Percentiles rank a stretch among this genome's conserved stretches.
Evolutionary conservation across 2,888 invertebrate genomes (phyloP).

Genomic region (Cheilosia impressa): DNA sequence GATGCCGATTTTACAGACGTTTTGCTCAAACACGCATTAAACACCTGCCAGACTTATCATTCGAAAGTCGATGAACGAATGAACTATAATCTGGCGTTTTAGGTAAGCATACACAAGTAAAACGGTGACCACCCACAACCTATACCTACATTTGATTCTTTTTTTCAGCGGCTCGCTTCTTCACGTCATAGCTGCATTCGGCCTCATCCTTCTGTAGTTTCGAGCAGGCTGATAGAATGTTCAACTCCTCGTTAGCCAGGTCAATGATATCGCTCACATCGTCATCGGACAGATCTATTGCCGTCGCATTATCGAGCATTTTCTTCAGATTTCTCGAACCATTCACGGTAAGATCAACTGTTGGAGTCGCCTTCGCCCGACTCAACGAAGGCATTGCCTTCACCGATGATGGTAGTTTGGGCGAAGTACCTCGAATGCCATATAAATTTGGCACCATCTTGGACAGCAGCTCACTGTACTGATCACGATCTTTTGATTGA

Average conservation of each 20-base stretch:
- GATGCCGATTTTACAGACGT: no score
- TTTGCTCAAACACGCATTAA: no score
- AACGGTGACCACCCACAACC: not conserved
- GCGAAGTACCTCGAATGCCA: constrained; percentile 55
- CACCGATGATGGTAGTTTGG: constrained; percentile 16
- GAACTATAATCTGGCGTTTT: no score
- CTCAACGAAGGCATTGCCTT: constrained; percentile 60
- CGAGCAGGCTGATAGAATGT: constrained; percentile 76
- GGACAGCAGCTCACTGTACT: constrained; percentile 74
- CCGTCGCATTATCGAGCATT: constrained; percentile 11
- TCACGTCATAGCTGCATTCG: constrained; percentile 66
- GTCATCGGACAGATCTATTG: constrained; percentile 76
- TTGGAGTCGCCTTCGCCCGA: constrained; percentile 38
- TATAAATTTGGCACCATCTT: constrained; percentile 76
- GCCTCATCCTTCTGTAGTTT: constrained; percentile 73
- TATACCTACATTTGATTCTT: constrained; percentile 80
- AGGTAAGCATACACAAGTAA: no score
- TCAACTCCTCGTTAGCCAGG: constrained; percentile 77
- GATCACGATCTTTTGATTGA: constrained; percentile 76
- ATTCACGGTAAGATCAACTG: constrained; percentile 34
- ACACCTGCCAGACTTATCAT: no score
- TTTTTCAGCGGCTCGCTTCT: constrained; percentile 71
- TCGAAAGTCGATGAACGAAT: no score
- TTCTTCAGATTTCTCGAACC: constrained; percentile 43
- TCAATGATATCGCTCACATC: constrained; percentile 78